phyloP scores from a whole-genome alignment of 1,140 invertebrate genomes.

The Brachionus rubens region DNA sequence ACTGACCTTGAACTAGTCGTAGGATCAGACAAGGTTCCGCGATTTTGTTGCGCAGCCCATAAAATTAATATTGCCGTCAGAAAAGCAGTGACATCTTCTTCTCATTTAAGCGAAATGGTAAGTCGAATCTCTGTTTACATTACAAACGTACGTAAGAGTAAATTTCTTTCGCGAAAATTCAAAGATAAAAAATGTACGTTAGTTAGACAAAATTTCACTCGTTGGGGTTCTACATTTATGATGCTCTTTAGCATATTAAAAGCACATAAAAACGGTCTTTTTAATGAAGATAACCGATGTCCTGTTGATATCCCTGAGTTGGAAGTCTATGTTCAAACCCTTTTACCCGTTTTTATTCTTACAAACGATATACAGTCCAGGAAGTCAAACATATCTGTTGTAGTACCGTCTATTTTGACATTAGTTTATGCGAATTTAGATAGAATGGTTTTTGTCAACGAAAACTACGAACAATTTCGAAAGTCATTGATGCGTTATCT shows the following conservation, averaged over 20 bases:
- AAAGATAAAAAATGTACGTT: slow-evolving; percentile 23
- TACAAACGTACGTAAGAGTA: neutral
- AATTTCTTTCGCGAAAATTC: neutral
- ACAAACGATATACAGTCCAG: neutral
- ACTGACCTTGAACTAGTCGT: neutral
- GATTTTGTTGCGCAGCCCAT: neutral
- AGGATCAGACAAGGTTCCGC: neutral
- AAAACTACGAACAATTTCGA: neutral
- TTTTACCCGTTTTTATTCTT: neutral
- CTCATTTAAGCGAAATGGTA: neutral
- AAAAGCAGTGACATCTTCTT: neutral
- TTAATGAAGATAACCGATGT: neutral
- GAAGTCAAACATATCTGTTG: neutral
- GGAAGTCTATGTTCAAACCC: neutral
- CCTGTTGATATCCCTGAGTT: neutral
- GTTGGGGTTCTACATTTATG: neutral
- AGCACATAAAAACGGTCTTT: slow-evolving; percentile 1
- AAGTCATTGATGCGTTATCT: neutral
- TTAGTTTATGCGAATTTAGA: slow-evolving; percentile 4
- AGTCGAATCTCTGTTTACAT: neutral
- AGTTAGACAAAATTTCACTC: neutral
- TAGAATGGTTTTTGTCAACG: neutral
- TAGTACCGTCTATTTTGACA: neutral
- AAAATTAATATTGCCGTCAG: neutral
- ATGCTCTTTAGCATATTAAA: slow-evolving; percentile 12